phyloP scores from a whole-genome alignment of 1,140 invertebrate species.

The Olivierus martensii region DNA sequence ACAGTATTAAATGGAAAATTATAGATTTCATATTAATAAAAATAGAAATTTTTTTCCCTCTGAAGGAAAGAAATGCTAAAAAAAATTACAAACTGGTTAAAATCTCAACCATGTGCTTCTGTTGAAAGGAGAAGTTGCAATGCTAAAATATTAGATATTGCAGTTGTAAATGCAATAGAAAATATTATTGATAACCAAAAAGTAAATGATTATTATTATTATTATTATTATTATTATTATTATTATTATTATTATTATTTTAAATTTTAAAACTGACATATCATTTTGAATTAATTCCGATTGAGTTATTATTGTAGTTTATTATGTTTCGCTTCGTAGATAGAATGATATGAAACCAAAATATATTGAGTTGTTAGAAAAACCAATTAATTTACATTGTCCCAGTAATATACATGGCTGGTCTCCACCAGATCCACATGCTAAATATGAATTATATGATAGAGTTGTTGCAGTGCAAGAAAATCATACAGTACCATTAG shows the following conservation, averaged over 20 bases:
- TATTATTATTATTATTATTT: too few species aligned
- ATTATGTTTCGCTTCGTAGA: too few species aligned
- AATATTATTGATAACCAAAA: constrained; percentile 22
- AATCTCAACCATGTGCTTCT: constrained; percentile 43
- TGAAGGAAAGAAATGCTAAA: constrained; percentile 31
- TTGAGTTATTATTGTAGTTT: too few species aligned
- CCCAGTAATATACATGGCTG: constrained; percentile 33
- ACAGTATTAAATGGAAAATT: too few species aligned
- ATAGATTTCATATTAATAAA: too few species aligned
- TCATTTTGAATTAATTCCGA: too few species aligned
- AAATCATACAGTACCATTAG: constrained; percentile 60
- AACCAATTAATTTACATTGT: constrained; percentile 54
- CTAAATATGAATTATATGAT: constrained; percentile 57
- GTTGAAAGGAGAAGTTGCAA: constrained; percentile 48
- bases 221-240: too few species aligned
- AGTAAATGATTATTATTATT: too few species aligned
- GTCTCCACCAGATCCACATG: constrained; percentile 45
- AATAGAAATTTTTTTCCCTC: too few species aligned
- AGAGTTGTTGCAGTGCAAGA: constrained; percentile 61
- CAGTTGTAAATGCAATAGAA: constrained; percentile 47
- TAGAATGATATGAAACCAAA: too few species aligned
- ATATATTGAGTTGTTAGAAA: constrained; percentile 51
- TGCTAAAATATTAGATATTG: constrained; percentile 49
- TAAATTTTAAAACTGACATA: too few species aligned
- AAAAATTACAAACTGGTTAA: constrained; percentile 53